Evolutionary conservation across 2,113 vertebrate genomes (phyloP).

Genomic region (Onychorhynchus coronatus): DNA sequence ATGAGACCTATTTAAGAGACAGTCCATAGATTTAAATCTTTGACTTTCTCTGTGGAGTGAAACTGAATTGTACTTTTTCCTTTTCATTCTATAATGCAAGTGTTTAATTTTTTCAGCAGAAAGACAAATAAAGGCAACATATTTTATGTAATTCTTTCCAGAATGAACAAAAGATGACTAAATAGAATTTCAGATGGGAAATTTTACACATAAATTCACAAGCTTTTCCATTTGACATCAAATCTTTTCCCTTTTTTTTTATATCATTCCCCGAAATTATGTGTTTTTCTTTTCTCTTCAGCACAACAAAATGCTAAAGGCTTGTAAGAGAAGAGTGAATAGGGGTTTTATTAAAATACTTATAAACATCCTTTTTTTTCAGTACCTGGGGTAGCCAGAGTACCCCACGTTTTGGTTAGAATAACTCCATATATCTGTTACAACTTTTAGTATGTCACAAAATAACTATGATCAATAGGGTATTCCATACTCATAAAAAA

Average conservation of each 20-base stretch:
- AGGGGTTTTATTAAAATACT: background rate
- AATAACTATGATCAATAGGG: background rate
- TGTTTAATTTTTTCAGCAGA: constrained; percentile 18
- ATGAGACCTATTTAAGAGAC: background rate
- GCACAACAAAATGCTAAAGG: background rate
- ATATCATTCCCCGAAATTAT: background rate
- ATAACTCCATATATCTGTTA: background rate
- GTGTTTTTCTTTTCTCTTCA: background rate
- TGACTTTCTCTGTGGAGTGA: background rate
- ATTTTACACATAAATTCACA: constrained; percentile 34
- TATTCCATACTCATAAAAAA: background rate
- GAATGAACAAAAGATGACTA: background rate
- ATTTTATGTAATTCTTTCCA: background rate
- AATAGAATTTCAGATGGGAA: constrained; percentile 12
- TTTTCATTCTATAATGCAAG: background rate
- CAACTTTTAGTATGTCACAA: background rate
- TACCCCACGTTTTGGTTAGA: background rate
- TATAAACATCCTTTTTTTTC: background rate
- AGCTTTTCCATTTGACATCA: background rate
- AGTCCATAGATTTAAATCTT: constrained; percentile 22
- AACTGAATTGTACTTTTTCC: constrained; percentile 3
- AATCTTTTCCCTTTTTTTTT: background rate
- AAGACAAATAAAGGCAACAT: background rate
- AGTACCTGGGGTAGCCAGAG: background rate
- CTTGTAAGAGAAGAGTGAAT: background rate